These are phyloP conservation scores for Leucopsar rothschildi DNA, from an alignment of 2,113 vertebrate genomes.

Conservation along the genomic window DNA sequence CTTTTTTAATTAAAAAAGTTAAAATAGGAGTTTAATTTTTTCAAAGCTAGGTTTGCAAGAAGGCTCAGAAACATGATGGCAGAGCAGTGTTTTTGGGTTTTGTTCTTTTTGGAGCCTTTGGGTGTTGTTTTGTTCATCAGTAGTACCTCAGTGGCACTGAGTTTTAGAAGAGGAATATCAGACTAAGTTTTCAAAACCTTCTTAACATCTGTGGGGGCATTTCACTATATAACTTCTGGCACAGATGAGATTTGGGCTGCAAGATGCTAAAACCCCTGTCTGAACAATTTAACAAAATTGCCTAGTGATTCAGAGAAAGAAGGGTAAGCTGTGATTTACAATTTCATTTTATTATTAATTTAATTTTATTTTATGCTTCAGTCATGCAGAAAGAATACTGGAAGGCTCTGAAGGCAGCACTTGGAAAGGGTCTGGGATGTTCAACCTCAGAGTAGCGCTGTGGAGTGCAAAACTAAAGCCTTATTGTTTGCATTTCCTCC, in stretches of 20 bases:
- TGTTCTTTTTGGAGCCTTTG: not conserved
- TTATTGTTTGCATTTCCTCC: slow-evolving; percentile 42
- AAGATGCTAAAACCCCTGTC: fast-evolving
- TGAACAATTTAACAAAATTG: not conserved
- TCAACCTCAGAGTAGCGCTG: not conserved
- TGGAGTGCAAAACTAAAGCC: slow-evolving; percentile 14
- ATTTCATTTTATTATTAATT: not conserved
- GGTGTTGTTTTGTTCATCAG: not conserved
- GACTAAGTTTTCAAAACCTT: not conserved
- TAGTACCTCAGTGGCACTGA: not conserved
- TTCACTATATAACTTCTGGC: not conserved
- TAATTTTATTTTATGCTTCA: not conserved
- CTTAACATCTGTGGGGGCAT: not conserved
- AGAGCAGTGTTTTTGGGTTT: fast-evolving
- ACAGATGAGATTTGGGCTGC: not conserved
- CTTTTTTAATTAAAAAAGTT: not conserved
- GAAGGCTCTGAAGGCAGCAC: not conserved
- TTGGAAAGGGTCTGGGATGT: not conserved
- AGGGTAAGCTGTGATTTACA: not conserved
- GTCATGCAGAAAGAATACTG: not conserved
- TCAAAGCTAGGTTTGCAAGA: not conserved
- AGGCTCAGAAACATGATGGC: not conserved
- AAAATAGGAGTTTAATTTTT: not conserved
- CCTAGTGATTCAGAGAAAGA: not conserved
- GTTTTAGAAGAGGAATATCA: not conserved